A percentile compares a stretch with the other conserved stretches of the same genome.
Conservation (phyloP, 2,797 vertebrate species). For the Chaenodraco wilsoni region DNA sequence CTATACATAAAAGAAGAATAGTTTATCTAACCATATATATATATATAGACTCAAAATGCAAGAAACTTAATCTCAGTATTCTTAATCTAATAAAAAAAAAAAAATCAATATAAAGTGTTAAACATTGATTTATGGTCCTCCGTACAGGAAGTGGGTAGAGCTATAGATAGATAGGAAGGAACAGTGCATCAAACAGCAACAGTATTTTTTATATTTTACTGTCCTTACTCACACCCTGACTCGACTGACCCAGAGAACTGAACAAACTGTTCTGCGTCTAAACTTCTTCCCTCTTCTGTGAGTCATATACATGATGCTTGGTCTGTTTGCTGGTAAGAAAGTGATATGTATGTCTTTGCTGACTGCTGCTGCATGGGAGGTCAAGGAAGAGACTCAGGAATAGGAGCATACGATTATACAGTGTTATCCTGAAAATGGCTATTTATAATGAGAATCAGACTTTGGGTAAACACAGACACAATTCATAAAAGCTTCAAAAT, state of each 20-base stretch:
- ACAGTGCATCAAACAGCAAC: slow-evolving; percentile 26
- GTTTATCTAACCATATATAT: neutral
- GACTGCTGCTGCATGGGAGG: slow-evolving; percentile 1
- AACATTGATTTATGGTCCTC: slow-evolving; percentile 44
- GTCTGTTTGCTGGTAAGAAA: slow-evolving; percentile 11
- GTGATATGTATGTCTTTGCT: slow-evolving; percentile 17
- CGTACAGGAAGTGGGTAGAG: slow-evolving; percentile 34
- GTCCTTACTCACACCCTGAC: slow-evolving; percentile 3
- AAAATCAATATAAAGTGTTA: slow-evolving; percentile 22
- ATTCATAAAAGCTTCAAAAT: slow-evolving; percentile 63
- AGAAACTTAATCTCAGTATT: neutral
- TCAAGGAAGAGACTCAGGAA: slow-evolving; percentile 19
- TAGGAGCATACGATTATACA: slow-evolving; percentile 23
- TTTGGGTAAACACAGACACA: slow-evolving; percentile 40
- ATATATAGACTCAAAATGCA: neutral
- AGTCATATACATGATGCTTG: slow-evolving; percentile 30
- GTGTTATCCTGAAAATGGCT: slow-evolving; percentile 39
- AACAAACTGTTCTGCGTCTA: slow-evolving; percentile 32
- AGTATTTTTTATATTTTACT: neutral
- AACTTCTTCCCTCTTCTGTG: slow-evolving; percentile 21
- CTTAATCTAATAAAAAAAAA: neutral
- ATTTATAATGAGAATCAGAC: slow-evolving; percentile 15
- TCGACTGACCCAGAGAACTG: slow-evolving; percentile 38
- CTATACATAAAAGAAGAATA: neutral
- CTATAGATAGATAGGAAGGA: slow-evolving; percentile 7